phyloP scores from a whole-genome alignment of 2,797 vertebrate species.

The Hydrolagus colliei region DNA sequence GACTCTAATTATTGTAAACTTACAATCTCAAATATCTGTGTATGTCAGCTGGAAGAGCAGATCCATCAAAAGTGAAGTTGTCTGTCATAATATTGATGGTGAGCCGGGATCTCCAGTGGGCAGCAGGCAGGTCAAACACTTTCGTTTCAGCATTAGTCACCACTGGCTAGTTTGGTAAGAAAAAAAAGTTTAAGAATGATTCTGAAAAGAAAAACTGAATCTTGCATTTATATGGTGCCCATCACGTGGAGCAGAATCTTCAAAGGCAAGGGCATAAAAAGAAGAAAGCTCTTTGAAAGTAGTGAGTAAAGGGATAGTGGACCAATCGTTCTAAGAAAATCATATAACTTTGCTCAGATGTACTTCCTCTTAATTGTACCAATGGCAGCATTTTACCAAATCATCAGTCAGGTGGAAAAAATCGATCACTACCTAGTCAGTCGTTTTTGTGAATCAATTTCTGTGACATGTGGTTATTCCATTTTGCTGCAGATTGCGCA shows the following conservation, averaged over 20 bases:
- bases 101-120: conserved; percentile 81
- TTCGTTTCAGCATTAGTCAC: conserved; percentile 34
- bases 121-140: conserved; percentile 62
- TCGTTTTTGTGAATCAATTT: not conserved
- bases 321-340: not conserved
- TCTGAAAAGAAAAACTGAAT: not conserved
- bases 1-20: conserved; percentile 41
- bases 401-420: not conserved
- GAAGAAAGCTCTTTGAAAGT: not conserved
- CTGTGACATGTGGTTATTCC: not conserved
- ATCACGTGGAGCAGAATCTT: too few relatives aligned
- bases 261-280: not conserved
- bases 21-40: conserved; percentile 89
- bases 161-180: not conserved
- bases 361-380: not conserved
- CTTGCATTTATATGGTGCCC: not conserved
- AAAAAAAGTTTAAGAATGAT: not conserved
- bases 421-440: too few relatives aligned
- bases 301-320: not conserved
- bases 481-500: not conserved
- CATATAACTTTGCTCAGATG: too few relatives aligned
- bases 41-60: conserved; percentile 82
- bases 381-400: not conserved
- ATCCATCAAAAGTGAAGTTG: conserved; percentile 79
- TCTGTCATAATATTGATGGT: conserved; percentile 86